phyloP scores from a whole-genome alignment of 2,113 vertebrate species.

The Speoplatyrhinus poulsoni region DNA sequence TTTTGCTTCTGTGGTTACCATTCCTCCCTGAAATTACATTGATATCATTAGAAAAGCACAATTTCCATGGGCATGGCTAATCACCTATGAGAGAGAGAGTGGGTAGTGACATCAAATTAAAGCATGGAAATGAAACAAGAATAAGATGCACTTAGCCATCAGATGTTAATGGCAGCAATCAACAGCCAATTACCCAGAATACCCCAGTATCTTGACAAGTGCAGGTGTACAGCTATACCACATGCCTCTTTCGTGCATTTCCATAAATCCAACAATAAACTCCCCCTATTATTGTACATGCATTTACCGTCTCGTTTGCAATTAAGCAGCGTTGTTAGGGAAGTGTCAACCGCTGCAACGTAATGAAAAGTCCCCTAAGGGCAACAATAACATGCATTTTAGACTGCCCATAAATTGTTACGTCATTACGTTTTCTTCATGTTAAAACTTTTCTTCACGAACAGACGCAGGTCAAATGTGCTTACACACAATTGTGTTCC shows the following conservation, averaged over 20 bases:
- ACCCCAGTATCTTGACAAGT: conserved; percentile 75
- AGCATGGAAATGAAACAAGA: conserved; percentile 75
- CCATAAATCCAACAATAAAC: conserved; percentile 69
- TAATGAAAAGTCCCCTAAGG: conserved; percentile 36
- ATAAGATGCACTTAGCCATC: conserved; percentile 76
- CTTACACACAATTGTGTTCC: background rate
- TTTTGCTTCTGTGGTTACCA: conserved; percentile 34
- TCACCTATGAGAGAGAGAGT: conserved; percentile 67
- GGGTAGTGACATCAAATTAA: conserved; percentile 73
- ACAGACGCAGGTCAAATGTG: background rate
- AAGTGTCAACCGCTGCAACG: conserved; percentile 48
- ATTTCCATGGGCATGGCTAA: conserved; percentile 62
- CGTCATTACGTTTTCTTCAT: conserved; percentile 24
- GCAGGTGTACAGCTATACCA: conserved; percentile 70
- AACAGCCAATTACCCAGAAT: conserved; percentile 74
- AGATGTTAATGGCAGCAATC: conserved; percentile 79
- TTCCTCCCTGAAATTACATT: conserved; percentile 59
- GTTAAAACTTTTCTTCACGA: conserved; percentile 15
- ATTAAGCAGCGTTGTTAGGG: conserved; percentile 63
- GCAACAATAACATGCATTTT: conserved; percentile 44
- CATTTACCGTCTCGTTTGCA: conserved; percentile 52
- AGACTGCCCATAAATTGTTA: background rate
- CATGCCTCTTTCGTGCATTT: conserved; percentile 60
- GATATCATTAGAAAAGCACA: conserved; percentile 67
- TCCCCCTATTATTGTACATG: conserved; percentile 53